Evolutionary conservation across 2,888 invertebrate species (phyloP), one percentile per base, ranked within the genome.

Genomic region (Nephrotoma appendiculata): DNA sequence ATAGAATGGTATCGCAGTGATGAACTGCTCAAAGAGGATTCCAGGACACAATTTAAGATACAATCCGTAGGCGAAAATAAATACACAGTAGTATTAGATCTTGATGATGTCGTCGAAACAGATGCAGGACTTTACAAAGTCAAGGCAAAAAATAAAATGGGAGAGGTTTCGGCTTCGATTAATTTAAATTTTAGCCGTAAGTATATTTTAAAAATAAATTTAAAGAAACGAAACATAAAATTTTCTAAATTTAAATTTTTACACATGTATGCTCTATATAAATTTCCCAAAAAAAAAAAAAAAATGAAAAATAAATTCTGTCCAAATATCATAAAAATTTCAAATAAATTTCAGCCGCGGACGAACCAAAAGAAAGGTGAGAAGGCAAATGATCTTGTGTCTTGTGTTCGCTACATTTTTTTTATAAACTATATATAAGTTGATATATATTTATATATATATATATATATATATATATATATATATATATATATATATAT

Each of bases 181-280:
- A 98, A 98, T 92, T 95, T 99, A 92, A 98, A 98, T 94, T 98
- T 98, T 92, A 98, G 97, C 93, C 98, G 98, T 98, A 93, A 97
- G 98, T 97, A 91, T 89, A 48, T 1, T 12, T 83, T 86, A 84
- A 86, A 87, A 83, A 45, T 6, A 86, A 83, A 86, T n/a, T 83
- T 87, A 43, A 43, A 71, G n/a, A 15, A 44, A 15, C 5, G 19
- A 44, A 45, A 43, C 15, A 44, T 85, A 7, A 15, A 45, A 85
- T 85, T 43, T 83, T 6, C 12, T 71, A n/a, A 15, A 71, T 71
- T 6, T 84, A 41, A 84, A 84, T 84, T 12, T 42, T 84, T 5
- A n/a, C n/a, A 83, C 83, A 41, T 41, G n/a, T n/a, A 83, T 6
- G 7, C 41, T 12, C 84, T 84, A 42, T 84, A 84, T 42, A 84